These are phyloP conservation scores for Pangasius sanitwongsei DNA, from an alignment of 2,797 vertebrate species.

Conservation along the genomic window DNA sequence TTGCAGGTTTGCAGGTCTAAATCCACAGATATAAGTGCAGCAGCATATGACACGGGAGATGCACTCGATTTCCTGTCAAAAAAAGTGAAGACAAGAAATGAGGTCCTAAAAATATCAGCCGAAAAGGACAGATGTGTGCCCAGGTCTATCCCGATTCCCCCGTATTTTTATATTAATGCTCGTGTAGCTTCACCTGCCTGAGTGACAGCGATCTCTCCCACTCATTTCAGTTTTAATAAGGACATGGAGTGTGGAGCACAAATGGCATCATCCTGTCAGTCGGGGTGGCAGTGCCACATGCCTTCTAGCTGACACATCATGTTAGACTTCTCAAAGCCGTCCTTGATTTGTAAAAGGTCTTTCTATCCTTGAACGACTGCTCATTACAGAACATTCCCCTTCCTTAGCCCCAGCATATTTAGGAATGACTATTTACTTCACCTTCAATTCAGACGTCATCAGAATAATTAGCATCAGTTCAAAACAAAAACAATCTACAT, in stretches of 20 bases:
- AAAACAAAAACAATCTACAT: neutral
- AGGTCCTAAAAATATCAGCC: slow-evolving; percentile 26
- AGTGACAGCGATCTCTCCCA: slow-evolving; percentile 65
- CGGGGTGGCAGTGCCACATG: slow-evolving; percentile 4
- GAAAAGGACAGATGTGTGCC: neutral
- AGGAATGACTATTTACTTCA: neutral
- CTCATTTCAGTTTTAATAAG: slow-evolving; percentile 69
- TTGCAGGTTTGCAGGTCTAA: neutral
- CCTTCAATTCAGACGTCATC: neutral
- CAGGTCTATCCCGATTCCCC: slow-evolving; percentile 21
- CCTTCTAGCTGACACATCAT: neutral
- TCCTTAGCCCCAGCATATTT: neutral
- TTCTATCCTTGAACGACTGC: neutral
- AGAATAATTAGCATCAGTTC: neutral
- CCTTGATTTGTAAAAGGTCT: slow-evolving; percentile 17
- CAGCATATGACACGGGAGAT: neutral
- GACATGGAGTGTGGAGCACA: slow-evolving; percentile 42
- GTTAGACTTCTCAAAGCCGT: neutral
- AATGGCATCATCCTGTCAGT: slow-evolving; percentile 26
- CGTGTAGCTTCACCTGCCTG: slow-evolving; percentile 39
- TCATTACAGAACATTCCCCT: neutral
- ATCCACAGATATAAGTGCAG: neutral
- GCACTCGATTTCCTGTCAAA: slow-evolving; percentile 15
- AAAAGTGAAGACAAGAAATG: neutral
- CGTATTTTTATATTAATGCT: slow-evolving; percentile 41